Percentiles rank a stretch among this genome's conserved stretches.
phyloP scores from a whole-genome alignment of 2,113 vertebrate genomes.

The Saguinus imperator region DNA sequence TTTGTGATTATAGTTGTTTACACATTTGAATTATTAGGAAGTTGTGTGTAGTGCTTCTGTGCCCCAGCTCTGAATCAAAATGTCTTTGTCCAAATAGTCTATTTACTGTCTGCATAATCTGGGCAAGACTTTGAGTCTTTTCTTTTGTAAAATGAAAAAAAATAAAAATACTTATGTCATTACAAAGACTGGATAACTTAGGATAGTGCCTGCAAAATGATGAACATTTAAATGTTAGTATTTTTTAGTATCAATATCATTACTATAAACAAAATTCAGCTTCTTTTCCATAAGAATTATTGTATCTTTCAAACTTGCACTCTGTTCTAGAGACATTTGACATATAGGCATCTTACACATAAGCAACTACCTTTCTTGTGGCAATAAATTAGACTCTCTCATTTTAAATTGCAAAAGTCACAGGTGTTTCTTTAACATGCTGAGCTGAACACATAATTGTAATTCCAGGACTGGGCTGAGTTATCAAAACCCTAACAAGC shows the following conservation, averaged over 20 bases:
- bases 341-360: neutral
- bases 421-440: neutral
- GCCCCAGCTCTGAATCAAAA: neutral
- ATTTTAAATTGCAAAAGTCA: neutral
- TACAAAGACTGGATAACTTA: neutral
- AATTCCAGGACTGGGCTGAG: neutral
- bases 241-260: neutral
- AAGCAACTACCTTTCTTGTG: neutral
- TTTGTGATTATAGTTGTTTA: conserved; percentile 8
- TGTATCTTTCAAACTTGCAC: neutral
- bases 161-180: neutral
- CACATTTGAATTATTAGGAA: neutral
- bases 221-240: neutral
- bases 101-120: neutral
- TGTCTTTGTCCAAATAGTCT: neutral
- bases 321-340: neutral
- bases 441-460: neutral
- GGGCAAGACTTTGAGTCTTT: neutral
- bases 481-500: neutral
- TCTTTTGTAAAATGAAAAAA: neutral
- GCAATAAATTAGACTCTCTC: neutral
- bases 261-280: neutral
- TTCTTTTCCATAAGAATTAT: neutral
- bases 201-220: neutral
- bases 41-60: neutral